Evolutionary conservation across 2,888 invertebrate genomes (phyloP), one percentile per base, ranked within the genome.

Genomic region (Lasioglossum vierecki): DNA sequence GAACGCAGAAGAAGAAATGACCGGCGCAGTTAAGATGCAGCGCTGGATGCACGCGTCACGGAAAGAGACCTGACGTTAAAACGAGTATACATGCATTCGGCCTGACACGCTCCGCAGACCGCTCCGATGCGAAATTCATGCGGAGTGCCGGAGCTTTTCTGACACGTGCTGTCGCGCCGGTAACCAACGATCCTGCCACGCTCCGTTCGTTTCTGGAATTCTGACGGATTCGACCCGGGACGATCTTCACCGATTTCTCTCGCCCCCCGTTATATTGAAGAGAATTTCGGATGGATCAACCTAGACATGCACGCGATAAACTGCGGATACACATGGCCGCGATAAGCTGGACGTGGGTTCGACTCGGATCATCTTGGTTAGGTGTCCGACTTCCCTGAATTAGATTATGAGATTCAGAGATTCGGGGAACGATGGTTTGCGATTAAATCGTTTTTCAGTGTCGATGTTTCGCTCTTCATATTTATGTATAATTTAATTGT

Each of bases 11-110:
- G n/a, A 44, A 76, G 70, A 63, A 30, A 30, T 63, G 60, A 15
- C 60, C 30, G 18, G 30, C 30, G 44, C 22, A 5, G 49, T 46
- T 46, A 53, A 53, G 53, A n/a, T 53, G 53, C n/a, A 9, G 53
- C 53, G 3, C 53, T 22, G 72, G 66, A 44, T 71, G 6, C 22
- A 2, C 63, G 80, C 39, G 76, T 77, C 71, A 79, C 80, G 70
- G 75, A 78, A 82, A 66, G 72, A 46, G 73, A 84, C 57, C 63
- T 71, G 84, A 79, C 82, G 82, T 79, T 84, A 72, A 85, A 80
- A 75, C 76, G 75, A 68, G 83, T 77, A 49, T 80, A 72, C 83
- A 83, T 83, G 74, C 66, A 77, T 85, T 77, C 46, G 57, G 71
- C 30, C 71, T 68, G 80, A 77, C 83, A 39, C 39, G 60, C 41